Base-by-base conservation (phyloP, 2,113 vertebrate species). In the Gymnarchus niloticus region DNA sequence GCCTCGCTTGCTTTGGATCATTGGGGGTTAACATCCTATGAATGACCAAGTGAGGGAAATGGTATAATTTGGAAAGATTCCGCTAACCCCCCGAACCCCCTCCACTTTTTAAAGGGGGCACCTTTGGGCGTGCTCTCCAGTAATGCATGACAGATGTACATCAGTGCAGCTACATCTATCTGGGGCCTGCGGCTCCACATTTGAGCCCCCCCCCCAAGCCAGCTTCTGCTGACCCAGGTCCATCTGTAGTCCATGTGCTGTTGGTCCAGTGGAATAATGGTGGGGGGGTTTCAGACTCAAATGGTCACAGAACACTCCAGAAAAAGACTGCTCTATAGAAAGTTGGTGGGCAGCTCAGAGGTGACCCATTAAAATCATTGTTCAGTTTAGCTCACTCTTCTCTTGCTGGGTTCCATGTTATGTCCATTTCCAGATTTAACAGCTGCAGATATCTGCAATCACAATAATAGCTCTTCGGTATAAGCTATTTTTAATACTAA, bases 71-170 rank as follows among this genome's bases (percentile, higher is more conserved):
- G 86, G 86, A 89, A 89, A 87, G 89, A 88, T 87, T 88, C 89
- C 33, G 19, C 90, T 89, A 84, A 56, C 89, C 89, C 88, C 88
- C 52, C 25, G 90, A 89, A 83, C 59, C 89, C 89, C 87, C 87
- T 90, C 91, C 92, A 91, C 89, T 93, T 94, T 92, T 87, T 90
- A 81, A 93, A 92, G 90, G 88, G 90, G 90, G 89, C 89, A 90
- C 92, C 91, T 87, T 87, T 91, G 92, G 92, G 92, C 90, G 93
- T 94, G 92, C 87, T 81, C 88, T 51, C 87, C 90, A 93, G 93
- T 95, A 95, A 95, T 94, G 93, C 92, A 90, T 94, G 93, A 92
- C 94, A 95, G 93, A 95, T 95, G 94, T 94, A 94, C 86, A 87
- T 93, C 92, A 91, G 91, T 92, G 83, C 25, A 84, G 86, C 65